Base-by-base conservation (phyloP, 2,113 vertebrate genomes). In the Stictonetta naevosa region DNA sequence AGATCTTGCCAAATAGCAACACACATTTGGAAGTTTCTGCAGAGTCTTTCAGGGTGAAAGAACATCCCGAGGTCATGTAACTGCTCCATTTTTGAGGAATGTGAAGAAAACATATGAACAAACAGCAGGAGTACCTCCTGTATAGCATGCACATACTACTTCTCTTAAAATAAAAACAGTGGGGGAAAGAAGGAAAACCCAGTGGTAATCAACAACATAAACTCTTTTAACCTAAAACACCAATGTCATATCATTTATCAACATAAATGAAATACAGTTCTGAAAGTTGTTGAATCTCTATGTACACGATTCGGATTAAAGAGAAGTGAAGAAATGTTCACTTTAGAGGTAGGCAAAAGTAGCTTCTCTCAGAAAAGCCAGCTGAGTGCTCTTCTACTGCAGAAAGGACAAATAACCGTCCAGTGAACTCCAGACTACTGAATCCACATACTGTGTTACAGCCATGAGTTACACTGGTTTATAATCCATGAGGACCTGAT, bases 61-160 rank as follows among this genome's bases (percentile, higher is more conserved):
- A 84, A 66, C 50, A 94, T 63, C 91, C 80, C 16, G 36, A 95
- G 83, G 80, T 92, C 93, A 87, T 48, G 9, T 34, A 91, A 82
- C 80, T 87, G 91, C 74, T 96, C 91, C 21, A 28, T 82, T 95
- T 90, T 86, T 90, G 71, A 93, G 67, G 67, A 80, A 88, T 50
- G 58, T 44, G 75, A 73, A 58, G 34, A 58, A 90, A 87, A 92
- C 10, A 16, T 15, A 72, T 5, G 44, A 92, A 81, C 21, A 83
- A 86, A 48, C 58, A 85, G 62, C 40, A 90, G 31, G 50, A 66
- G 5, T 29, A 77, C 19, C n/a, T 90, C 85, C 67, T 34, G 15
- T 36, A 77, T 0, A 62, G 44, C 50, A 90, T 4, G 29, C 18
- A 48, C 8, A 34, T 20, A 42, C 21, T 71, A 71, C 34, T 80